Conservation (phyloP, 1,140 invertebrate genomes). For the Zaprionus ghesquierei region DNA sequence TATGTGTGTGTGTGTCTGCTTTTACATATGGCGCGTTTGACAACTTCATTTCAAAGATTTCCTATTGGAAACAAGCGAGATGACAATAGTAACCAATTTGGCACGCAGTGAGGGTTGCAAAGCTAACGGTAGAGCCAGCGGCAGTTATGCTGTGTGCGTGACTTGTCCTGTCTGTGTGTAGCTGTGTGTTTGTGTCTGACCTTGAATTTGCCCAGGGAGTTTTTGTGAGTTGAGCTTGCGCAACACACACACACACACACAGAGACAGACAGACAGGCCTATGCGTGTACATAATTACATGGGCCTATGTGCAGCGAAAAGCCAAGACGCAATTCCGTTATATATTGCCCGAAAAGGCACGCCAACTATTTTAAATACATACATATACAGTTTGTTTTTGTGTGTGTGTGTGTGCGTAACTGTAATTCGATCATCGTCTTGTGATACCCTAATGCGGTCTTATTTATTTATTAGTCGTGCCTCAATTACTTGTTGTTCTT, state of each 20-base stretch:
- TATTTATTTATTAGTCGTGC: neutral
- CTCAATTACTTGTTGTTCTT: neutral
- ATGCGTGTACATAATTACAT: slow-evolving; percentile 2
- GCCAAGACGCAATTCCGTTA: slow-evolving; percentile 4
- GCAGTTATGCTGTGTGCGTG: slow-evolving; percentile 2
- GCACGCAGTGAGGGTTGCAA: slow-evolving; percentile 30
- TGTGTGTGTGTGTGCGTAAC: neutral
- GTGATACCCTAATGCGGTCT: neutral
- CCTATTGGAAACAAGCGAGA: slow-evolving; percentile 12
- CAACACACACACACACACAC: neutral
- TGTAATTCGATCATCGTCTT: neutral
- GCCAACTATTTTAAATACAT: neutral
- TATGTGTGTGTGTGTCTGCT: neutral
- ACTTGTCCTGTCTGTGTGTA: neutral
- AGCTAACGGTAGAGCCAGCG: slow-evolving; percentile 34
- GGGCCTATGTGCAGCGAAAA: neutral
- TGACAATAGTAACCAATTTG: slow-evolving; percentile 11
- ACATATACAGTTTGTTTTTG: neutral
- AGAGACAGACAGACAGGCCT: neutral
- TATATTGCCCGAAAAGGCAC: neutral
- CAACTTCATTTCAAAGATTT: slow-evolving; percentile 17
- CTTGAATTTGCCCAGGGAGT: slow-evolving; percentile 43
- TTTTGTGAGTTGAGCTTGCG: slow-evolving; percentile 3
- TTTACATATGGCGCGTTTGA: slow-evolving; percentile 1
- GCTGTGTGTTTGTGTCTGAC: slow-evolving; percentile 30